These are phyloP conservation scores for Scomber scombrus DNA, from an alignment of 2,113 vertebrate species.

Conservation along the genomic window DNA sequence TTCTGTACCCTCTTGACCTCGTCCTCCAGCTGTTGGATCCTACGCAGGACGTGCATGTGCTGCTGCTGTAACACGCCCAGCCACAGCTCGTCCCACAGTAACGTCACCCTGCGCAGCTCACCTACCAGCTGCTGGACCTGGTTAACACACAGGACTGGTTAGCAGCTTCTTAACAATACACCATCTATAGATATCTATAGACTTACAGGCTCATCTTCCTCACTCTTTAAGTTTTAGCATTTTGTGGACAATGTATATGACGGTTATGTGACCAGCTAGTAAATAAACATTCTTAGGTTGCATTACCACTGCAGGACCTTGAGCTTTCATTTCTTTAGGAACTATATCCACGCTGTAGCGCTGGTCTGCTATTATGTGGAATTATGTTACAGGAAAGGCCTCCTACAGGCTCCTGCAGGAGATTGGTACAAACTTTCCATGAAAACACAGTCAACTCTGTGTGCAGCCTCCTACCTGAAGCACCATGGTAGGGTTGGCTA, in stretches of 20 bases:
- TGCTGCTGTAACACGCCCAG: constrained; percentile 96
- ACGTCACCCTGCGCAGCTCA: constrained; percentile 95
- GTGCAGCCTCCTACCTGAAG: constrained; percentile 88
- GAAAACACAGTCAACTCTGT: background rate
- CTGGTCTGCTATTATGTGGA: too few relatives aligned
- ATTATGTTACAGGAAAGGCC: too few relatives aligned
- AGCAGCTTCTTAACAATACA: background rate
- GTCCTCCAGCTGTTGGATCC: constrained; percentile 96
- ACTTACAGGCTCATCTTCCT: background rate
- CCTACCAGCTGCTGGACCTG: constrained; percentile 98
- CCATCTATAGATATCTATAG: background rate
- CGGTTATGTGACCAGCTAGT: background rate
- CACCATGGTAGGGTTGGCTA: constrained; percentile 98
- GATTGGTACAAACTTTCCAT: background rate
- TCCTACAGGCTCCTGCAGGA: too few relatives aligned
- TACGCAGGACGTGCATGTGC: constrained; percentile 95
- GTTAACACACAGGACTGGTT: constrained; percentile 7
- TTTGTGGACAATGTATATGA: background rate
- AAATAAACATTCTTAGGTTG: background rate
- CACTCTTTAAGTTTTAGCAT: too few relatives aligned
- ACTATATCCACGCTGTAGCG: too few relatives aligned
- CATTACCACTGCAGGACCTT: background rate
- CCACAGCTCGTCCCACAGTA: constrained; percentile 99
- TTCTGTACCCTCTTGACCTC: constrained; percentile 98
- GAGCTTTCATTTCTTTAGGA: too few relatives aligned